Conservation (phyloP, 2,888 invertebrate species). For the Diarsia mendica region DNA sequence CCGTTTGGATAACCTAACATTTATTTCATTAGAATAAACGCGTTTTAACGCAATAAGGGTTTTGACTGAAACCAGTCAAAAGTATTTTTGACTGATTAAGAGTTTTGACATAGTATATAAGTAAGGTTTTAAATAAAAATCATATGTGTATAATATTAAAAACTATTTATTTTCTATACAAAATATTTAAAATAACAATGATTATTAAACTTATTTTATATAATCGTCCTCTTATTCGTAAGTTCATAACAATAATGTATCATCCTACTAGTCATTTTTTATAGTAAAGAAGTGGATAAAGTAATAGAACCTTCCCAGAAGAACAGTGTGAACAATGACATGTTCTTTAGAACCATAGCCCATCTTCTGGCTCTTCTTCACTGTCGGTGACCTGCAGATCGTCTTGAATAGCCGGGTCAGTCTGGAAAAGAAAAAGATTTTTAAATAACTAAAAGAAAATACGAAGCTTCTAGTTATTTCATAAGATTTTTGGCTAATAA, state of each 20-base stretch:
- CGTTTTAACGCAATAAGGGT: too few species aligned
- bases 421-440: slow-evolving; percentile 72
- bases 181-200: slow-evolving; percentile 36
- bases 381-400: slow-evolving; percentile 89
- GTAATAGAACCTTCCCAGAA: not conserved
- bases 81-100: too few species aligned
- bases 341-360: slow-evolving; percentile 84
- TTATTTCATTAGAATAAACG: too few species aligned
- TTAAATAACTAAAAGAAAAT: not conserved
- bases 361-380: slow-evolving; percentile 88
- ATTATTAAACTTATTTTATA: slow-evolving; percentile 21
- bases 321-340: too few species aligned
- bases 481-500: not conserved
- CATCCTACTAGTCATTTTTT: not conserved
- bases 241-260: slow-evolving; percentile 9
- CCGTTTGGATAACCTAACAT: too few species aligned
- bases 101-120: not conserved
- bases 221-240: slow-evolving; percentile 7
- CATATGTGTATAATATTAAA: not conserved
- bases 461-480: not conserved
- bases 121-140: slow-evolving; percentile 4
- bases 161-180: slow-evolving; percentile 41
- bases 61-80: too few species aligned
- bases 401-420: slow-evolving; percentile 88
- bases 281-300: not conserved